Evolutionary conservation across 2,113 vertebrate species (phyloP).

Genomic region (Alces alces): DNA sequence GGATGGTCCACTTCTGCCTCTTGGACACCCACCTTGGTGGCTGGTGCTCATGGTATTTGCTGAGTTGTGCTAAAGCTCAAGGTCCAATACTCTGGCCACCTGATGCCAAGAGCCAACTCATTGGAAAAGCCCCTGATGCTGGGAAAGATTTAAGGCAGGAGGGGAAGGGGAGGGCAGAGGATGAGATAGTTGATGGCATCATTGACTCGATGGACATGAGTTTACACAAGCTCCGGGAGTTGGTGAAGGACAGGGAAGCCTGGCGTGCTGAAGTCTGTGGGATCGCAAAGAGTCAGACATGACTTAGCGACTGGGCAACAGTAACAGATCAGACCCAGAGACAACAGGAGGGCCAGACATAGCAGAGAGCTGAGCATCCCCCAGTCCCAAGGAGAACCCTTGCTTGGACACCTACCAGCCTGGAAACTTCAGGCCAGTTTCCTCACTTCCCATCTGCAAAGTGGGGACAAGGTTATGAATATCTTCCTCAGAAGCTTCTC

Average conservation of each 20-base stretch:
- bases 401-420: fast-evolving
- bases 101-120: background rate
- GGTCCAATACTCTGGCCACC: background rate
- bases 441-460: background rate
- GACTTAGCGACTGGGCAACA: background rate
- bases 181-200: background rate
- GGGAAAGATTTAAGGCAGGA: background rate
- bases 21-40: fast-evolving
- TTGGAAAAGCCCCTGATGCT: background rate
- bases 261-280: background rate
- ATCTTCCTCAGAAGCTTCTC: no score
- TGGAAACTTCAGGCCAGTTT: background rate
- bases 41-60: fast-evolving
- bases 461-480: background rate
- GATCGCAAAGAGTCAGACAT: background rate
- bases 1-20: background rate
- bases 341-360: fast-evolving
- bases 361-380: fast-evolving
- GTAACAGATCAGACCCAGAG: background rate
- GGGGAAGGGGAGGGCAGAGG: background rate
- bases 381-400: background rate
- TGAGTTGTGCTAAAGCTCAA: background rate
- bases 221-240: background rate
- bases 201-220: background rate
- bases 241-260: background rate